These are phyloP conservation scores for Monodelphis domestica DNA, from an alignment of 2,797 vertebrate genomes.

Conservation along the genomic window DNA sequence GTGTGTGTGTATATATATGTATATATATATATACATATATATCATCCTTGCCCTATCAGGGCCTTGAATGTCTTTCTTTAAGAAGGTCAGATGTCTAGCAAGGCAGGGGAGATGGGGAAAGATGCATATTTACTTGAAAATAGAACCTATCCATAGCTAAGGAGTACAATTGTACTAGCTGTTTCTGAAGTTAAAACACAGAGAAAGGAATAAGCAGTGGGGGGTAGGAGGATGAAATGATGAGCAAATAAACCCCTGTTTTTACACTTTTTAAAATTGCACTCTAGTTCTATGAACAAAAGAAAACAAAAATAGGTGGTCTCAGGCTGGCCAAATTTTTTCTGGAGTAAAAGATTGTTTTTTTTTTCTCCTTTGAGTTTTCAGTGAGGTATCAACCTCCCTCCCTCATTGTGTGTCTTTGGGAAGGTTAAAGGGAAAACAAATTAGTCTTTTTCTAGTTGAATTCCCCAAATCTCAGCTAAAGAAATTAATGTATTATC, in stretches of 20 bases:
- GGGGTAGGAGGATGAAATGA: slow-evolving; percentile 29
- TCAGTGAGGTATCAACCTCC: background rate
- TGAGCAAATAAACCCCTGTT: background rate
- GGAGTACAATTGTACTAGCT: background rate
- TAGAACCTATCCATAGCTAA: background rate
- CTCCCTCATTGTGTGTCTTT: background rate
- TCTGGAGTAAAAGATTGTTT: background rate
- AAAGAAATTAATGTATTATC: slow-evolving; percentile 28
- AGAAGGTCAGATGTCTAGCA: background rate
- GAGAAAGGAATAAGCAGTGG: background rate
- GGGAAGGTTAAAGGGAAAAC: background rate
- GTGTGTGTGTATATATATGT: too few relatives aligned
- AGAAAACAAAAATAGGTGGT: slow-evolving; percentile 21
- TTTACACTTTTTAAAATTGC: background rate
- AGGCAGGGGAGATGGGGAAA: background rate
- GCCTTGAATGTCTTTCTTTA: background rate
- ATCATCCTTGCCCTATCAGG: background rate
- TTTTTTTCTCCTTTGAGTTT: background rate
- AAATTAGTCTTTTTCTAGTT: background rate
- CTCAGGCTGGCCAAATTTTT: background rate
- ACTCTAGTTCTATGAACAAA: background rate
- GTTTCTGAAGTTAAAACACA: background rate
- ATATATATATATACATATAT: too few relatives aligned
- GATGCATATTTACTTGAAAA: slow-evolving; percentile 25
- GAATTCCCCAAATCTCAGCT: background rate